A percentile compares a stretch with the other conserved stretches of the same genome.
Evolutionary conservation across 2,113 vertebrate genomes (phyloP).

Genomic region (Apodemus sylvaticus): DNA sequence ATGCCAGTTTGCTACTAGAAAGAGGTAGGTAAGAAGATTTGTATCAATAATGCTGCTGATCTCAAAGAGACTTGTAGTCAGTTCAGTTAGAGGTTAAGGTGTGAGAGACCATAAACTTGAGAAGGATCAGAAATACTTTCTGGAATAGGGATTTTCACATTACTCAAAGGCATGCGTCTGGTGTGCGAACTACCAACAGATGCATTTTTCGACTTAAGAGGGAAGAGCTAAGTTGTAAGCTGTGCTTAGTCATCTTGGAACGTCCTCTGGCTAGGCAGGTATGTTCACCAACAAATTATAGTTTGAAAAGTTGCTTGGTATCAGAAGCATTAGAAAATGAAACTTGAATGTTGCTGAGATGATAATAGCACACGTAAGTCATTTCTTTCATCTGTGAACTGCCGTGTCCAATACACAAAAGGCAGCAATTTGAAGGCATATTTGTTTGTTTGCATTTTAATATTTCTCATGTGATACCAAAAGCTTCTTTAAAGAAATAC

Average conservation of each 20-base stretch:
- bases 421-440: background rate
- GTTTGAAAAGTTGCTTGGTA: background rate
- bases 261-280: background rate
- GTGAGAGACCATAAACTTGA: background rate
- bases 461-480: background rate
- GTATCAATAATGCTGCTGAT: background rate
- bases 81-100: background rate
- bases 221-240: background rate
- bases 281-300: background rate
- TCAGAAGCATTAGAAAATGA: background rate
- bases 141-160: background rate
- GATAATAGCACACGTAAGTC: background rate
- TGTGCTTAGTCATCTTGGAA: background rate
- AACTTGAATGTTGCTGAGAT: background rate
- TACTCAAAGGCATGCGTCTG: background rate
- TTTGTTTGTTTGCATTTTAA: background rate
- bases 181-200: background rate
- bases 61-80: background rate
- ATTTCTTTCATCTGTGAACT: background rate
- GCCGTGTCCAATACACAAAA: background rate
- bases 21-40: background rate
- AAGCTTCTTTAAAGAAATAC: background rate
- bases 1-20: background rate
- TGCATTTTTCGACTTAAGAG: background rate
- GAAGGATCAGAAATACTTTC: too few species aligned